These are phyloP conservation scores for Macrostomum cliftonense DNA, from an alignment of 2,888 invertebrate species.

Conservation along the genomic window DNA sequence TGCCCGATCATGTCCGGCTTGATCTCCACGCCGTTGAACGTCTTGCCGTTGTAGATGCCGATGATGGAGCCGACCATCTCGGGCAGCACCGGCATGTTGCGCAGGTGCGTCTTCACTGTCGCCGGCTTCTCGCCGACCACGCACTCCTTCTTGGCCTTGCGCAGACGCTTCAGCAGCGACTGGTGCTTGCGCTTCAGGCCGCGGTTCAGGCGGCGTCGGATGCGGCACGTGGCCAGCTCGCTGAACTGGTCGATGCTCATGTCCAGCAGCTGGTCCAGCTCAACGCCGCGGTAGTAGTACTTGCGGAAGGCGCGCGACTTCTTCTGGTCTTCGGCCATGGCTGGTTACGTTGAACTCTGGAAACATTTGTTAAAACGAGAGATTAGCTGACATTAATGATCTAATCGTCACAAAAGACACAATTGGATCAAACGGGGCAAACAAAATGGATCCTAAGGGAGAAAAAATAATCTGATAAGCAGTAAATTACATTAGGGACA, in stretches of 20 bases:
- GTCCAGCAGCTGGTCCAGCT: slow-evolving; percentile 91
- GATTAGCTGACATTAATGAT: too few relatives aligned
- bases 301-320: slow-evolving; percentile 99
- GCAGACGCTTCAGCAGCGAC: slow-evolving; percentile 81
- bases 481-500: too few relatives aligned
- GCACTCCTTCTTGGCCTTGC: slow-evolving; percentile 49
- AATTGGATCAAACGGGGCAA: too few relatives aligned
- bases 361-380: too few relatives aligned
- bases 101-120: slow-evolving; percentile 84
- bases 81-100: slow-evolving; percentile 98
- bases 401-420: too few relatives aligned
- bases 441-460: too few relatives aligned
- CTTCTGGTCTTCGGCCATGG: slow-evolving; percentile 66
- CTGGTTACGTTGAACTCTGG: too few relatives aligned
- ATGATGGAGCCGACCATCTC: slow-evolving; percentile 99
- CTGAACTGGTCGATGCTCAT: slow-evolving; percentile 80
- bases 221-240: slow-evolving; percentile 81
- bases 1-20: slow-evolving; percentile 91
- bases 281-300: slow-evolving; percentile 96
- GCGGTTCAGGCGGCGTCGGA: slow-evolving; percentile 65
- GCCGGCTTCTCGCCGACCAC: slow-evolving; percentile 85
- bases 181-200: slow-evolving; percentile 78
- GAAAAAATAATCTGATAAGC: too few relatives aligned
- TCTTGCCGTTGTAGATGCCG: slow-evolving; percentile 92
- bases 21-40: slow-evolving; percentile 67